These are phyloP conservation scores for Notarius lentiginosus DNA, from an alignment of 2,113 vertebrate genomes.

Conservation along the genomic window DNA sequence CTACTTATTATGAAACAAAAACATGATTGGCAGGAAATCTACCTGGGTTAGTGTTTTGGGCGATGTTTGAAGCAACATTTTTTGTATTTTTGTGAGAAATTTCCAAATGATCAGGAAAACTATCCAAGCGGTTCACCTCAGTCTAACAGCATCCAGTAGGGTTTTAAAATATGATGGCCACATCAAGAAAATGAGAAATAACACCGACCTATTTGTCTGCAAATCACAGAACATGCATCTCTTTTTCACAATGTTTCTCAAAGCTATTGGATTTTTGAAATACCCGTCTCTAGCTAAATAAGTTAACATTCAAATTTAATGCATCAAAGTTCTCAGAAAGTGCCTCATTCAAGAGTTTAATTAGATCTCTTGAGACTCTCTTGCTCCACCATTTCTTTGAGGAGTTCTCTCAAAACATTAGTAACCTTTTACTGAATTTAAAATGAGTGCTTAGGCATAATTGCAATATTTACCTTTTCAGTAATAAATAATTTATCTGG, in stretches of 20 bases:
- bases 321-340: neutral
- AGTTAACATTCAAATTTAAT: neutral
- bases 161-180: neutral
- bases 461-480: conserved; percentile 12
- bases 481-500: neutral
- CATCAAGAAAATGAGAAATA: neutral
- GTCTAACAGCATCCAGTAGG: neutral
- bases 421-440: neutral
- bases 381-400: neutral
- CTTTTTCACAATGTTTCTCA: neutral
- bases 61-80: no score
- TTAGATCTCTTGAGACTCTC: conserved; percentile 1
- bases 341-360: neutral
- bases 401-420: neutral
- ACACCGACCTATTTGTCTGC: neutral
- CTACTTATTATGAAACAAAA: neutral
- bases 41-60: neutral
- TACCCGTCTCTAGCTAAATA: neutral
- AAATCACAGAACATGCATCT: neutral
- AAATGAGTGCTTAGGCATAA: conserved; percentile 8
- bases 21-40: neutral
- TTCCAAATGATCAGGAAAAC: neutral
- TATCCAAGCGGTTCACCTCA: neutral
- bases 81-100: neutral
- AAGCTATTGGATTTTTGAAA: neutral